Percentiles rank a stretch among this genome's conserved stretches.
Conservation (phyloP, 2,888 invertebrate genomes). For the Diarsia dahlii region DNA sequence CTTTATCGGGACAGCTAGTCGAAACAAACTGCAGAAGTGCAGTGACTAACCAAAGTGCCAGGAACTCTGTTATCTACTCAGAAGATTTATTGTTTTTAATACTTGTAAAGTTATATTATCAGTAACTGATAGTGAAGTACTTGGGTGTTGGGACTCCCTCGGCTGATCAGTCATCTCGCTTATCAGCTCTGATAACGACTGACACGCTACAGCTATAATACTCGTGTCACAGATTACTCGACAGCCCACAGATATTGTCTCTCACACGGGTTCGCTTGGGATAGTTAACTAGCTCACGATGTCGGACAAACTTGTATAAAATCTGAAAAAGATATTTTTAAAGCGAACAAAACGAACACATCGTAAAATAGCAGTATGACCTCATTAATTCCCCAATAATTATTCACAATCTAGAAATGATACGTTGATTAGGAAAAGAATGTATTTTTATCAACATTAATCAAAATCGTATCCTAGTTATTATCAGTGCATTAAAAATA, state of each 20-base stretch:
- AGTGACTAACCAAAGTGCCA: no score
- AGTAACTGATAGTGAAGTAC: conserved; percentile 28
- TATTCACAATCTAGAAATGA: not conserved
- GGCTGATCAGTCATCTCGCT: conserved; percentile 46
- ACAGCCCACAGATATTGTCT: no score
- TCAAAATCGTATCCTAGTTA: conserved; percentile 11
- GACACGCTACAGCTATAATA: conserved; percentile 5
- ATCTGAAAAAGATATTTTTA: not conserved
- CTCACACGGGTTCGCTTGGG: not conserved
- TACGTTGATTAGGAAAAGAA: not conserved
- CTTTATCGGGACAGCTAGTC: not conserved
- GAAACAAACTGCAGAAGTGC: not conserved
- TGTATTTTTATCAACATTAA: not conserved
- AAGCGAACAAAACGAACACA: no score
- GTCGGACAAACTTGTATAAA: not conserved
- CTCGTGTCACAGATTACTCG: conserved; percentile 25
- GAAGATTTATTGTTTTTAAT: conserved; percentile 23
- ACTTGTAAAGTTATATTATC: not conserved
- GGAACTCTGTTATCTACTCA: conserved; percentile 1
- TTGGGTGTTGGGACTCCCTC: conserved; percentile 27
- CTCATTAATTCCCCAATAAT: not conserved
- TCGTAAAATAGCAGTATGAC: not conserved
- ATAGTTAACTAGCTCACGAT: not conserved
- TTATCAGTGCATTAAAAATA: conserved; percentile 9
- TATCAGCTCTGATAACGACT: conserved; percentile 42